These are phyloP conservation scores for Sardinella longiceps DNA, from an alignment of 2,797 vertebrate species.

Conservation along the genomic window DNA sequence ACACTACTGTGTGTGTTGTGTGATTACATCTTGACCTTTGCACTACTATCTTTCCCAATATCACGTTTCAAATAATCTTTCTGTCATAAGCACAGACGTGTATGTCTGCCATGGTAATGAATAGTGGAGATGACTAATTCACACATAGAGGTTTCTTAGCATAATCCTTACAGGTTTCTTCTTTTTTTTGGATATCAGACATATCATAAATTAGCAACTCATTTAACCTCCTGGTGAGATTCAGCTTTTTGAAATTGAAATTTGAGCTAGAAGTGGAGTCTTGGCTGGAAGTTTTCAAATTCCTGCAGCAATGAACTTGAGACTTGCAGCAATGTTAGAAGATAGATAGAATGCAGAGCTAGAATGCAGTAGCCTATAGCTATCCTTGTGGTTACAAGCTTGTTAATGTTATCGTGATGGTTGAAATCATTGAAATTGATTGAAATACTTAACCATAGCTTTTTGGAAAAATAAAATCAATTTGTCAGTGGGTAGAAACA, in stretches of 20 bases:
- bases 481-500: no score
- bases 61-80: background rate
- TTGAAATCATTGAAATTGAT: no score
- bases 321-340: background rate
- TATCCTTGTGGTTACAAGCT: no score
- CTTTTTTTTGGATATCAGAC: no score
- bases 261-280: no score
- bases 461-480: no score
- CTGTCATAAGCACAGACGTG: background rate
- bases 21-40: conserved; percentile 4
- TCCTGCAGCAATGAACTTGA: background rate
- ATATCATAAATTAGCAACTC: background rate
- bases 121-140: background rate
- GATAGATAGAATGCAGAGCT: background rate
- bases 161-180: background rate
- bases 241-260: background rate
- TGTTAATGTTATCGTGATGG: no score
- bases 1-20: background rate
- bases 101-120: background rate
- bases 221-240: background rate
- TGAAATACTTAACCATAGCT: no score
- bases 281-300: no score
- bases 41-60: background rate
- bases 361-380: no score
- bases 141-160: background rate